Conservation (phyloP, 2,888 invertebrate genomes). For the Phragmatobia fuliginosa region DNA sequence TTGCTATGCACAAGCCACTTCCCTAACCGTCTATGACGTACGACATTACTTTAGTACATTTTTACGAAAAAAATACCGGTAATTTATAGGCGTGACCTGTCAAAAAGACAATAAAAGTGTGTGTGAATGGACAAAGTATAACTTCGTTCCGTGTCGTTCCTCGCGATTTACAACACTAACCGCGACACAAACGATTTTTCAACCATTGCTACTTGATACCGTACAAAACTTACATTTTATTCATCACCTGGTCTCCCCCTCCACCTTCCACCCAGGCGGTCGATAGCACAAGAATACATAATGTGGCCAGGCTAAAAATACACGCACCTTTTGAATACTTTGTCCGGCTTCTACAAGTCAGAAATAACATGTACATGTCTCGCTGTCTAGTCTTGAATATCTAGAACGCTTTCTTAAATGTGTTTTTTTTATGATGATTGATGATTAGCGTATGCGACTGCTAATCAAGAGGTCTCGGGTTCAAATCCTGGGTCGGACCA, state of each 20-base stretch:
- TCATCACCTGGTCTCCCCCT: not conserved
- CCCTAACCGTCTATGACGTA: no score
- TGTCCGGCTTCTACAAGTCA: not conserved
- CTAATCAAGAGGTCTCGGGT: no score
- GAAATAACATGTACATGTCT: not conserved
- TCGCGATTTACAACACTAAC: no score
- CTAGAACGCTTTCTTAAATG: not conserved
- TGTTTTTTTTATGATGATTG: not conserved
- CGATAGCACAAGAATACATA: constrained; percentile 4
- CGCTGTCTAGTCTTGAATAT: not conserved
- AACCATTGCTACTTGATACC: not conserved
- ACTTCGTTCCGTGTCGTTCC: no score
- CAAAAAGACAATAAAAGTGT: no score
- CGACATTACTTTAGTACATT: no score
- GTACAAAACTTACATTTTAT: not conserved
- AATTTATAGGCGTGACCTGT: no score
- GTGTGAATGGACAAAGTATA: no score
- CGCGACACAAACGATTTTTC: not conserved
- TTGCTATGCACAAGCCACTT: no score
- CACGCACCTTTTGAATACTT: constrained; percentile 9
- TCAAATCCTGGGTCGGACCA: no score
- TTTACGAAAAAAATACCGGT: no score
- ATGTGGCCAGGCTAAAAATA: not conserved
- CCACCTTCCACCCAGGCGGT: not conserved
- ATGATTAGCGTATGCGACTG: no score